These are phyloP conservation scores for Bufo gargarizans DNA, from an alignment of 2,113 vertebrate genomes.

Conservation along the genomic window DNA sequence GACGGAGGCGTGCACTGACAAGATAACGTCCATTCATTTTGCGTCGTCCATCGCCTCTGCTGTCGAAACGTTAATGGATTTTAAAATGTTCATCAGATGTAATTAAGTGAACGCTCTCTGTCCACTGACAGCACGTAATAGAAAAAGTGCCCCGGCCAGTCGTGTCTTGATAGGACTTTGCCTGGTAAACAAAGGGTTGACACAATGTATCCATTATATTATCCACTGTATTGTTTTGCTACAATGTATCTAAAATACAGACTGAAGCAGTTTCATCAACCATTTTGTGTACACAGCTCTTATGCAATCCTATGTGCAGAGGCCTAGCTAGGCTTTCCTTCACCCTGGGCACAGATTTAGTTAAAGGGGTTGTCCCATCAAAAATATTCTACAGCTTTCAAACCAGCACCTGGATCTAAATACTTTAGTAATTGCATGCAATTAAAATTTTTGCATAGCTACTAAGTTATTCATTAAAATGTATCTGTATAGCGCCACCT, in stretches of 20 bases:
- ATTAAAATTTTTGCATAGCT: too few species aligned
- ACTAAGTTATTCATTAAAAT: too few species aligned
- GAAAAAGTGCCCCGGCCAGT: not conserved
- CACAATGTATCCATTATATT: not conserved
- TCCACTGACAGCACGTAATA: not conserved
- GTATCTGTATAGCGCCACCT: too few species aligned
- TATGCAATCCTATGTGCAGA: too few species aligned
- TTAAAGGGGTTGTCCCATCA: too few species aligned
- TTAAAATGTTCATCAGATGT: not conserved
- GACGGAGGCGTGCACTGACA: not conserved
- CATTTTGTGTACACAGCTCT: too few species aligned
- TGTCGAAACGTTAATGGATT: slow-evolving; percentile 8
- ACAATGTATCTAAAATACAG: not conserved
- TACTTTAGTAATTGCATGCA: too few species aligned
- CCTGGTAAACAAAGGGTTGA: not conserved
- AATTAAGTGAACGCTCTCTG: not conserved
- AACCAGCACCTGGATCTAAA: too few species aligned
- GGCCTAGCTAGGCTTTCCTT: too few species aligned
- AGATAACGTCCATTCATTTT: not conserved
- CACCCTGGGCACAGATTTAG: too few species aligned
- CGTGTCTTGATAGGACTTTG: not conserved
- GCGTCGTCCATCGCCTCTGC: not conserved
- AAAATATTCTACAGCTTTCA: too few species aligned
- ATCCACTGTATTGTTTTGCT: not conserved
- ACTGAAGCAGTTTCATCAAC: not conserved